Conservation (phyloP, 2,888 invertebrate species). For the Chrysolina americana region DNA sequence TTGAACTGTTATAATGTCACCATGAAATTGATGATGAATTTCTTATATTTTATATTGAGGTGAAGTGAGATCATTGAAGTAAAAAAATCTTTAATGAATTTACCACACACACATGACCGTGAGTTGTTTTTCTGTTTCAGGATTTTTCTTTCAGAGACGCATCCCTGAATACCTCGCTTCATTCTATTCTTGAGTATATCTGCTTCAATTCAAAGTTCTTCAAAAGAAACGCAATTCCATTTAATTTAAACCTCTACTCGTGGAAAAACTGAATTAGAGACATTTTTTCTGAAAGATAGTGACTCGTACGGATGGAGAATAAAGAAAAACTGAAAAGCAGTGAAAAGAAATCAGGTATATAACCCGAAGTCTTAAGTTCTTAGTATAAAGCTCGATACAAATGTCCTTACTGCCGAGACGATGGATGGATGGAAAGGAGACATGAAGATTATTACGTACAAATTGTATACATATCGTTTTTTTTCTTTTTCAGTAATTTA, state of each 20-base stretch:
- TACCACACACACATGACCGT: background rate
- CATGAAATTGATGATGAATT: background rate
- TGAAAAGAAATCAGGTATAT: constrained; percentile 24
- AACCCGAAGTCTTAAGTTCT: constrained; percentile 11
- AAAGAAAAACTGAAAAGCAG: constrained; percentile 1
- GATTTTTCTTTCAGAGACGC: background rate
- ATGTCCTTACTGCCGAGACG: constrained; percentile 3
- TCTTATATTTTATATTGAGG: no score
- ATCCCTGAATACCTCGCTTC: background rate
- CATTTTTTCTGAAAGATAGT: constrained; percentile 14
- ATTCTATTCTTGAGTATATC: background rate
- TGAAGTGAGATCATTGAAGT: background rate
- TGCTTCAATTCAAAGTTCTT: constrained; percentile 17
- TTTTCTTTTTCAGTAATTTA: background rate
- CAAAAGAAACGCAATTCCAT: constrained; percentile 4
- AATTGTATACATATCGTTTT: constrained; percentile 2
- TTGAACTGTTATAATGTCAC: background rate
- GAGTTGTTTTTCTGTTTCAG: background rate
- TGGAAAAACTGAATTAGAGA: constrained; percentile 9
- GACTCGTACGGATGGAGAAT: constrained; percentile 7
- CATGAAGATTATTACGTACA: constrained; percentile 16
- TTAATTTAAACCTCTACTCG: constrained; percentile 6
- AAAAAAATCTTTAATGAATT: background rate
- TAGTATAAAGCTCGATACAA: constrained; percentile 2
- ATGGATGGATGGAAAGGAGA: background rate